These are phyloP conservation scores for Nasonia vitripennis DNA, from an alignment of 1,140 invertebrate genomes.

Conservation along the genomic window DNA sequence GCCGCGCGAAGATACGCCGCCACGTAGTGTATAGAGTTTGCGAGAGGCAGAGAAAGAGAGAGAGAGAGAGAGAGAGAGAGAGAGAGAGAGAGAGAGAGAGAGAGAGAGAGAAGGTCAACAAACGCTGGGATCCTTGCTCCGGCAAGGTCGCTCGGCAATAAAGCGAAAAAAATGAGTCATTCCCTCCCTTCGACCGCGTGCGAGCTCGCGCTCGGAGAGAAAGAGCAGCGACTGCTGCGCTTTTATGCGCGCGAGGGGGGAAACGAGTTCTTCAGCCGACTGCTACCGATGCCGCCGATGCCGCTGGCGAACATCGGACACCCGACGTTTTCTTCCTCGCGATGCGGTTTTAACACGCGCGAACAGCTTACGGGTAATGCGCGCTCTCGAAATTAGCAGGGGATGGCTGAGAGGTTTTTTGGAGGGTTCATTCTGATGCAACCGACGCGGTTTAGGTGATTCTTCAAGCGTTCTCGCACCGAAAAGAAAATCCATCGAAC, in stretches of 20 bases:
- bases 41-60: too few species aligned
- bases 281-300: too few species aligned
- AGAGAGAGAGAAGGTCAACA: conserved; percentile 22
- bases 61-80: too few species aligned
- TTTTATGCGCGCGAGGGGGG: conserved; percentile 3
- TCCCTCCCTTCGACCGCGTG: conserved; percentile 21
- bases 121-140: conserved; percentile 62
- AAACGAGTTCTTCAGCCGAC: conserved; percentile 13
- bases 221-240: neutral
- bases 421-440: too few species aligned
- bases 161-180: conserved; percentile 63
- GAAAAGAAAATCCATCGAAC: neutral
- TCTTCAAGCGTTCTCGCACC: too few species aligned
- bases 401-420: too few species aligned
- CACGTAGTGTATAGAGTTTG: too few species aligned
- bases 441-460: too few species aligned
- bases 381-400: too few species aligned
- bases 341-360: neutral
- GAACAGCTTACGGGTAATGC: too few species aligned
- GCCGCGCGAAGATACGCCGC: neutral
- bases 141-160: conserved; percentile 62
- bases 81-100: too few species aligned
- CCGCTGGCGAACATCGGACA: too few species aligned
- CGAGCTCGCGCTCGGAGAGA: neutral
- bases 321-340: neutral